Evolutionary conservation across 2,888 invertebrate species (phyloP), one percentile per base, ranked within the genome.

Genomic region (Drosophila anceps): DNA sequence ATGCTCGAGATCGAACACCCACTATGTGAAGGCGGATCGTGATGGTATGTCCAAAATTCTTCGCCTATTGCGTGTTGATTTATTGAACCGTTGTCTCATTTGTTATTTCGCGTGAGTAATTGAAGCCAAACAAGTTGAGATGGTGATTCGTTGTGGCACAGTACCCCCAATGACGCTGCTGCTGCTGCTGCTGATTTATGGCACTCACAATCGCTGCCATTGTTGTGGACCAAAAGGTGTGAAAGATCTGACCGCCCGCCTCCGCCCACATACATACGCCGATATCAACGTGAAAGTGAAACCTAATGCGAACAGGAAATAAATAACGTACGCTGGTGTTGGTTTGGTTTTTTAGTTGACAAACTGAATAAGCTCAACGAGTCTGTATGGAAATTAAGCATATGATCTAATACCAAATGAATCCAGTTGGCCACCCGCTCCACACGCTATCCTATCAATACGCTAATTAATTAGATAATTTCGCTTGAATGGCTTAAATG

Each of bases 381-480:
- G 33, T 72, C 69, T 46, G 27, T 39, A 67, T 78, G 69, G 65
- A 69, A 74, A 84, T 80, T 10, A 37, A 53, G n/a, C 60, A 27
- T 55, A 78, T 76, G 80, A 80, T 84, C 73, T 73, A 80, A 86
- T 86, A 68, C 53, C 64, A 41, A 60, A 48, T 13, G 37, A 57
- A 88, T 79, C 73, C 74, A 69, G 85, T 87, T 73, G n/a, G 31
- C 58, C 65, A 63, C 59, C 68, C 59, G 63, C 64, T 57, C 18
- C 37, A 53, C 39, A 53, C 46, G 43, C 53, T n/a, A 48, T 60
- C 60, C 65, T 55, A 65, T 63, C 62, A 29, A 50, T 64, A 81
- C 82, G 79, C 74, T 62, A 85, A 84, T 85, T 70, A 73, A 79
- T 74, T 75, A 55, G 73, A 66, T 66, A 73, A 81, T 81, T 84